phyloP scores from a whole-genome alignment of 2,797 vertebrate genomes.

The Novumbra hubbsi region DNA sequence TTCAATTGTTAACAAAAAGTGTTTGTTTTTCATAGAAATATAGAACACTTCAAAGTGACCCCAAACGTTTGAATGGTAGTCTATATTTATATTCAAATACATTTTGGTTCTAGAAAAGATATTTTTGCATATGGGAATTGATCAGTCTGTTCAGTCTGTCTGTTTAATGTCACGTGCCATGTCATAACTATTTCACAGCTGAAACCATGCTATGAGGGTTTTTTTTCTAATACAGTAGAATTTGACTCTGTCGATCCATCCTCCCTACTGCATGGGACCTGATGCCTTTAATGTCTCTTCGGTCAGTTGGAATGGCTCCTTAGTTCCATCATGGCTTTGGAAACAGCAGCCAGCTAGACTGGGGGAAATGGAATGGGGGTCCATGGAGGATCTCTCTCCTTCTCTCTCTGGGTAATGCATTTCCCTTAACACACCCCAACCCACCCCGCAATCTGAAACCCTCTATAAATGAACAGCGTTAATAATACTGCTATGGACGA shows the following conservation, averaged over 20 bases:
- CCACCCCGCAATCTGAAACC: constrained; percentile 48
- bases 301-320: constrained; percentile 50
- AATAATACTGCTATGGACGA: constrained; percentile 44
- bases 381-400: constrained; percentile 74
- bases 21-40: no score
- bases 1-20: no score
- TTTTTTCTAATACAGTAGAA: no score
- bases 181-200: no score
- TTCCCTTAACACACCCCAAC: constrained; percentile 73
- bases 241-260: neutral
- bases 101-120: no score
- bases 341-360: constrained; percentile 65
- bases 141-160: no score
- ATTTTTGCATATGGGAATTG: neutral
- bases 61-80: no score
- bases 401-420: constrained; percentile 72
- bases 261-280: neutral
- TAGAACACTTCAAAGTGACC: no score
- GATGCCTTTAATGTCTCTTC: constrained; percentile 14
- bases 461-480: constrained; percentile 65
- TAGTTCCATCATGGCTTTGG: constrained; percentile 60
- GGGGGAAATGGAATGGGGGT: constrained; percentile 66
- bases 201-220: no score
- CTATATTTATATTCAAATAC: no score
- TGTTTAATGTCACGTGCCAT: no score